Percentiles rank a stretch among this genome's conserved stretches.
Conservation (phyloP, 2,797 vertebrate species). For the Channallabes apus region DNA sequence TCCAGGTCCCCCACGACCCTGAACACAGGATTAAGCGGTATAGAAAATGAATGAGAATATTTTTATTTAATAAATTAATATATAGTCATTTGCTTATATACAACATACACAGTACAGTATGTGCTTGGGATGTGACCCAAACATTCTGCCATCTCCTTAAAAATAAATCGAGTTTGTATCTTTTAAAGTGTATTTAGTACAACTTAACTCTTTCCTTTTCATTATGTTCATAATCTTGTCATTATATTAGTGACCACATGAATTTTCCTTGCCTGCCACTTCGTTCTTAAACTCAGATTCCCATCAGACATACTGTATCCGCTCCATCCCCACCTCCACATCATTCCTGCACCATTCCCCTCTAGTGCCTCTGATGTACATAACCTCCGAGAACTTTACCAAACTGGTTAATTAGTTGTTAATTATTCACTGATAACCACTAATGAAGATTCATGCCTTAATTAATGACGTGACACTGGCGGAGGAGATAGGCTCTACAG, state of each 20-base stretch:
- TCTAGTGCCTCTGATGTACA: not conserved
- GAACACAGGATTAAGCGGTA: too few relatives aligned
- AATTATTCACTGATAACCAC: slow-evolving; percentile 65
- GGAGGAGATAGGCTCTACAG: not conserved
- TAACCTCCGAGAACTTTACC: slow-evolving; percentile 26
- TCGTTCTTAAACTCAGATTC: not conserved
- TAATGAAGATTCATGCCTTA: slow-evolving; percentile 63
- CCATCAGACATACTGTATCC: not conserved
- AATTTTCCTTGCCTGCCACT: not conserved
- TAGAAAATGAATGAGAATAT: too few relatives aligned
- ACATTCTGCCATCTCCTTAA: too few relatives aligned
- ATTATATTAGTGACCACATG: not conserved
- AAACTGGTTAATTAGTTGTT: slow-evolving; percentile 61
- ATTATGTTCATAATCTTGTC: not conserved
- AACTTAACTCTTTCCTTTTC: too few relatives aligned
- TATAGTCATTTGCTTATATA: too few relatives aligned
- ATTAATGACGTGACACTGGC: slow-evolving; percentile 46
- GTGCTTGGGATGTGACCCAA: too few relatives aligned
- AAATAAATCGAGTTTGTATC: too few relatives aligned
- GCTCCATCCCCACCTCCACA: not conserved
- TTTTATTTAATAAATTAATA: too few relatives aligned
- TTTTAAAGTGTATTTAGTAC: too few relatives aligned
- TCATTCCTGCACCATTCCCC: not conserved
- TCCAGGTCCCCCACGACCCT: too few relatives aligned
- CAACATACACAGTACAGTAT: too few relatives aligned